Conservation (phyloP, 2,113 vertebrate genomes). For the Ia io region DNA sequence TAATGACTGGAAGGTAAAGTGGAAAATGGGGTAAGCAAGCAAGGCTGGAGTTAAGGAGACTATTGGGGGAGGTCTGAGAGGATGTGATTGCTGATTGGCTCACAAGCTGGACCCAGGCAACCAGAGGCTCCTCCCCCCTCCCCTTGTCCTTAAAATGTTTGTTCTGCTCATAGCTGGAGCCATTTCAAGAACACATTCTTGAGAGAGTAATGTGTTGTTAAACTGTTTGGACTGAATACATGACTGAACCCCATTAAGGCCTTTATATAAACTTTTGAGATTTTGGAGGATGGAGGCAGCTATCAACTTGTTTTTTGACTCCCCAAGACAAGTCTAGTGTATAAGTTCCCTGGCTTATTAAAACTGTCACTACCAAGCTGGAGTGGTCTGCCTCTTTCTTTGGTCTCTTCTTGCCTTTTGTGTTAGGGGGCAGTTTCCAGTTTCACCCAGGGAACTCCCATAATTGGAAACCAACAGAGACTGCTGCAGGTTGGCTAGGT, state of each 20-base stretch:
- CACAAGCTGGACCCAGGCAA: background rate
- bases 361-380: background rate
- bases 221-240: no score
- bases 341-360: background rate
- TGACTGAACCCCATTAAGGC: background rate
- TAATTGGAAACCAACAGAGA: background rate
- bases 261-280: background rate
- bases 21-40: background rate
- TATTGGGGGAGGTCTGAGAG: background rate
- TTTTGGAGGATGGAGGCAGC: background rate
- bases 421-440: background rate
- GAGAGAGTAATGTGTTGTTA: background rate
- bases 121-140: no score
- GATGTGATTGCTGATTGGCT: background rate
- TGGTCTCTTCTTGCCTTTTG: background rate
- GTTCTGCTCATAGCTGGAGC: background rate
- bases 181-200: background rate
- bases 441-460: background rate
- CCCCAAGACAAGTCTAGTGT: background rate
- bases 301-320: background rate
- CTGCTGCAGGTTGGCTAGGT: background rate
- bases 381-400: background rate
- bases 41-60: background rate
- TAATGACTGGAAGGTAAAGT: background rate
- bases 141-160: background rate